Conservation (phyloP, 2,888 invertebrate species). For the Thecophora atra region DNA sequence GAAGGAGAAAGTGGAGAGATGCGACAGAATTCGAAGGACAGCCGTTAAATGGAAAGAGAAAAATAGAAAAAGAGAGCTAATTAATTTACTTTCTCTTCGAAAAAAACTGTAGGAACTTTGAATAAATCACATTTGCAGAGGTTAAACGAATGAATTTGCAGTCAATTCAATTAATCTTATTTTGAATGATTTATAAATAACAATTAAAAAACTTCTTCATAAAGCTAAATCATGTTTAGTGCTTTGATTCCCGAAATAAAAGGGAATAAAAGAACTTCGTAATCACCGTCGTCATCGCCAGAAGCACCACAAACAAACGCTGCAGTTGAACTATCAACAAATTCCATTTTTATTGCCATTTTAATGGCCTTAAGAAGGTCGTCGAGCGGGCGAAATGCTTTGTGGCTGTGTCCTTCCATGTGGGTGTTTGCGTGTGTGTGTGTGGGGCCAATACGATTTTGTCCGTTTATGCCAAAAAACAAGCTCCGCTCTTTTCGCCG, state of each 20-base stretch:
- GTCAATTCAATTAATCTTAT: too few species aligned
- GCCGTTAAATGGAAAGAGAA: too few species aligned
- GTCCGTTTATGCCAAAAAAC: constrained; percentile 9
- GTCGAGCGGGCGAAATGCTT: background rate
- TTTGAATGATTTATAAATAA: too few species aligned
- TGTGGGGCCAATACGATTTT: background rate
- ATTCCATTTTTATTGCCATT: constrained; percentile 33
- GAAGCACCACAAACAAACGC: background rate
- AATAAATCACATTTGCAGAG: too few species aligned
- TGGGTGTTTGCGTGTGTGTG: background rate
- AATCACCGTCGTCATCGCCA: background rate
- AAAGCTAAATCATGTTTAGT: constrained; percentile 16
- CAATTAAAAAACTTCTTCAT: background rate
- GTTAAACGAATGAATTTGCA: too few species aligned
- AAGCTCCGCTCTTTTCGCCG: background rate
- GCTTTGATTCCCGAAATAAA: background rate
- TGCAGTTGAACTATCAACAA: constrained; percentile 1
- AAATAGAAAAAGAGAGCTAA: too few species aligned
- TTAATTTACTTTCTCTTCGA: too few species aligned
- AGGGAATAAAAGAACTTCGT: too few species aligned
- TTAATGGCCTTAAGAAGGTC: constrained; percentile 30
- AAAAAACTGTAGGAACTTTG: too few species aligned
- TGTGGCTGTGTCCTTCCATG: background rate
- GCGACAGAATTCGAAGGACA: too few species aligned
- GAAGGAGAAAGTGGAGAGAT: too few species aligned